Conservation (phyloP, 2,888 invertebrate species). For the Seira ritae region DNA sequence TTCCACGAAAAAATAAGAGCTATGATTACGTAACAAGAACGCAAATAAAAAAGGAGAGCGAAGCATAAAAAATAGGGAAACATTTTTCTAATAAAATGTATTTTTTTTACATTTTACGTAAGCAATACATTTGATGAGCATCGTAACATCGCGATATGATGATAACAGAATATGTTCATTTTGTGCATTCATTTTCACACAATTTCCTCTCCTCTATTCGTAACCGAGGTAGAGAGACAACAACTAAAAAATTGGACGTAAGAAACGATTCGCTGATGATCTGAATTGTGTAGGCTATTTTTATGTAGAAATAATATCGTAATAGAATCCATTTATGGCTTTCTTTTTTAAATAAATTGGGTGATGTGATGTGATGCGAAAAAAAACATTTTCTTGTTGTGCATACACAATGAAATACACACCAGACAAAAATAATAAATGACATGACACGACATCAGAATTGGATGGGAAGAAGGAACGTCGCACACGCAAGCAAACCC, state of each 20-base stretch:
- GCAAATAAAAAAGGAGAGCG: conserved; percentile 8
- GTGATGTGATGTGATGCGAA: conserved; percentile 38
- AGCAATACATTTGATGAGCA: conserved; percentile 9
- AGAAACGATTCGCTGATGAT: neutral
- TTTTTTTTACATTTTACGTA: neutral
- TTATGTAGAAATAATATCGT: conserved; percentile 17
- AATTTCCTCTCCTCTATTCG: conserved; percentile 23
- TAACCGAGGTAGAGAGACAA: neutral
- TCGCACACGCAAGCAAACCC: neutral
- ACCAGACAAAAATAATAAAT: conserved; percentile 18
- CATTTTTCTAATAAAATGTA: neutral
- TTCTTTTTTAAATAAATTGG: conserved; percentile 50
- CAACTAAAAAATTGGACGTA: neutral
- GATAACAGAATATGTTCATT: conserved; percentile 1
- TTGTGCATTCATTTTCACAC: conserved; percentile 28
- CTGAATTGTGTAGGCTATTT: conserved; percentile 6
- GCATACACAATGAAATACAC: conserved; percentile 3
- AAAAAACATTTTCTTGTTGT: conserved; percentile 33
- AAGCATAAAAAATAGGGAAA: neutral
- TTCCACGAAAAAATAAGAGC: neutral
- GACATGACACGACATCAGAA: conserved; percentile 13
- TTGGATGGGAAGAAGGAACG: conserved; percentile 2
- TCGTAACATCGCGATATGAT: neutral
- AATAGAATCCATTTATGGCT: conserved; percentile 50
- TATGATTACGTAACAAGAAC: neutral